Conservation (phyloP, 2,113 vertebrate species). For the Orientallactaga bullata region DNA sequence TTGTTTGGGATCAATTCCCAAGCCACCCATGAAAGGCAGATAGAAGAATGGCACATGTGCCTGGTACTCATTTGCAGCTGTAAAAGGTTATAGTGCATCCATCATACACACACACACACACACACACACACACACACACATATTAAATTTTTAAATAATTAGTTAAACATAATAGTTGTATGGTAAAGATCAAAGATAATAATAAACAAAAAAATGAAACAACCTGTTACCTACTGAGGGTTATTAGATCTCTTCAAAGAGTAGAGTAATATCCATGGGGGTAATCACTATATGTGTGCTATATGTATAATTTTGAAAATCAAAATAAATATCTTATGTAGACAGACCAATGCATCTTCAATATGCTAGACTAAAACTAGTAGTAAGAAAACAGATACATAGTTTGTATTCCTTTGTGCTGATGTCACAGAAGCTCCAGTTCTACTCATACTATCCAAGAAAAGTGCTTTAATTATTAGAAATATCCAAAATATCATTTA, state of each 20-base stretch:
- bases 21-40: too few relatives aligned
- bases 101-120: too few relatives aligned
- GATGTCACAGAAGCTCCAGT: neutral
- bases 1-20: too few relatives aligned
- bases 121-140: too few relatives aligned
- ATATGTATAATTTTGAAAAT: neutral
- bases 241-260: conserved; percentile 43
- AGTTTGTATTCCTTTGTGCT: neutral
- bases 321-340: neutral
- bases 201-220: conserved; percentile 1
- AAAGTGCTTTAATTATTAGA: neutral
- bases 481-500: neutral
- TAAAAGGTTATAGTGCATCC: too few relatives aligned
- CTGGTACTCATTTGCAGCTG: too few relatives aligned
- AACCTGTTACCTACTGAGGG: neutral
- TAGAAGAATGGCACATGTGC: too few relatives aligned
- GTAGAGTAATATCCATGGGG: neutral
- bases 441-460: neutral
- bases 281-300: neutral
- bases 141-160: too few relatives aligned
- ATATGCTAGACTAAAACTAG: neutral
- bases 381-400: neutral
- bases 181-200: neutral
- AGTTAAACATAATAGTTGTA: neutral
- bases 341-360: neutral